Base-by-base conservation (phyloP, 2,113 vertebrate species). In the Peromyscus californicus region DNA sequence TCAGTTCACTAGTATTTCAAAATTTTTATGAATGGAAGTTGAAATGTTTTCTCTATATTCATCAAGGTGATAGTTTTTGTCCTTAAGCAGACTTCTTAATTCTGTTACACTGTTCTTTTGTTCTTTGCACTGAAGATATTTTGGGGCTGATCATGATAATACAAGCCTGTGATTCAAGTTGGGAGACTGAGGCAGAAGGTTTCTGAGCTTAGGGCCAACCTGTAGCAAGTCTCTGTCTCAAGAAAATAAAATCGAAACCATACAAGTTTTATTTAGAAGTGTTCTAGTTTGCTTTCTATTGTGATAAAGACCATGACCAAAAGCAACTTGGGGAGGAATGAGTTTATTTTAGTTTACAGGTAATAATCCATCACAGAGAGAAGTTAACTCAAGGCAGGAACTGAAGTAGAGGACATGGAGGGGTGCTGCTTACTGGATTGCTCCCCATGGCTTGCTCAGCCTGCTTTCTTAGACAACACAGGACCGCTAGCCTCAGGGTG, bases 51-150 rank as follows among this genome's bases (percentile, higher is more conserved):
- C 67, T 89, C n/a, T 82, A 19, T 16, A 16, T 72, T 45, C 48
- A 3, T 86, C 86, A 89, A 87, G n/a, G 45, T 67, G 24, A 59
- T 87, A 22, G 12, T 88, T 86, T 91, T 91, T 96, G 17, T 69
- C 12, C 33, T 94, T 89, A 89, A 84, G 84, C 70, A 75, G 21
- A 59, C 61, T 87, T 92, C 75, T 19, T 65, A 26, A 75, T 54
- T 45, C 80, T 67, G 51, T 78, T 67, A 69, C 78, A 42, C 45
- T 61, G 24, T 82, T 90, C 26, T 91, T 91, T 31, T 21, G 36
- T 39, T 83, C 33, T 72, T 87, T 90, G 16, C 31, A 17, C 76
- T 79, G 69, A 88, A 89, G 79, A 51, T 84, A 12, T n/a, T 75
- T 88, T 85, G 63, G 19, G 70, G 54, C 63, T 45, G 61, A 7